phyloP scores from a whole-genome alignment of 2,113 vertebrate genomes.

The Atlantisia rogersi region DNA sequence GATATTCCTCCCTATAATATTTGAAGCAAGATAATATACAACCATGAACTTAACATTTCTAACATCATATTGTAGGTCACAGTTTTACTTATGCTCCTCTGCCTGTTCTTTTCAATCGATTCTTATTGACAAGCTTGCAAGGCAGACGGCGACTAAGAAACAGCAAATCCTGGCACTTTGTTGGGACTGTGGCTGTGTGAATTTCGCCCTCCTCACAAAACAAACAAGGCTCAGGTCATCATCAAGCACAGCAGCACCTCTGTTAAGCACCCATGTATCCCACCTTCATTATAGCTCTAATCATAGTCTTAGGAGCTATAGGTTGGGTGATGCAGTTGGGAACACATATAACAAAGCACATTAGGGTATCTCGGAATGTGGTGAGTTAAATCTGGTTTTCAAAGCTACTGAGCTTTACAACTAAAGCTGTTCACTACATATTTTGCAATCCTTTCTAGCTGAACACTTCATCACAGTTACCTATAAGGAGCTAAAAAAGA shows the following conservation, averaged over 20 bases:
- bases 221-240: not conserved
- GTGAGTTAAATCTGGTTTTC: not conserved
- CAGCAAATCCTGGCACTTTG: not conserved
- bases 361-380: not conserved
- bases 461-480: not conserved
- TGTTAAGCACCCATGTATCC: not conserved
- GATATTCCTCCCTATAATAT: not conserved
- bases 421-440: fast-evolving
- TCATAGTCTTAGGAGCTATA: not conserved
- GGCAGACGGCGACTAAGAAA: not conserved
- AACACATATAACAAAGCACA: not conserved
- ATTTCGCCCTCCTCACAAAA: not conserved
- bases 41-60: not conserved
- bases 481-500: not conserved
- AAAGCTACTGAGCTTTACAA: not conserved
- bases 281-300: not conserved
- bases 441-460: not conserved
- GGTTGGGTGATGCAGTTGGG: not conserved
- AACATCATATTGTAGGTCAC: not conserved
- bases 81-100: not conserved
- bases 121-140: not conserved
- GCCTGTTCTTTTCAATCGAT: not conserved
- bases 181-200: not conserved
- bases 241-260: not conserved
- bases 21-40: not conserved